Percentiles rank a stretch among this genome's conserved stretches.
These are phyloP conservation scores for Ceratina japonica DNA, from an alignment of 1,140 invertebrate genomes.

Conservation along the genomic window DNA sequence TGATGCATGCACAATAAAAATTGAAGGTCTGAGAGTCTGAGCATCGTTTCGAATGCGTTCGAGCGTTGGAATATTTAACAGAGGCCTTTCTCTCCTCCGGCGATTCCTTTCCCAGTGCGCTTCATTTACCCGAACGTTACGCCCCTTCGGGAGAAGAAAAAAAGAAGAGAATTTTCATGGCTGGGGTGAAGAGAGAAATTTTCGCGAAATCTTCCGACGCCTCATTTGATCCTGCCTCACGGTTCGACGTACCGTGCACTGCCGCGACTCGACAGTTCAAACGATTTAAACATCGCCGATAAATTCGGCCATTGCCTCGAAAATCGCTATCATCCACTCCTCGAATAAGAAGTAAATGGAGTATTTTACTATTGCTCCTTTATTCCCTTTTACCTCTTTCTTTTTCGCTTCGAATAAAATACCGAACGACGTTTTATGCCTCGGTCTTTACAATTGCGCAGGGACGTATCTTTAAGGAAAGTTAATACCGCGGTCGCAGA, in stretches of 20 bases:
- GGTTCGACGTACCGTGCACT: conserved; percentile 48
- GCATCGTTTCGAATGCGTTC: conserved; percentile 50
- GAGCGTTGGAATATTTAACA: conserved; percentile 62
- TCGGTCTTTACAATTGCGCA: too few relatives aligned
- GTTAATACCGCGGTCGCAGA: background rate
- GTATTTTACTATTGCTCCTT: background rate
- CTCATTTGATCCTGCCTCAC: conserved; percentile 64
- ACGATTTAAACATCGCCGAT: conserved; percentile 56
- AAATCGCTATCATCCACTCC: conserved; percentile 30
- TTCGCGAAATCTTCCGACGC: conserved; percentile 65
- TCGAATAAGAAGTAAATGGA: background rate
- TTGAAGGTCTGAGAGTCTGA: conserved; percentile 34
- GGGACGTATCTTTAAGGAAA: too few relatives aligned
- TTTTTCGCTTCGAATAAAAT: too few relatives aligned
- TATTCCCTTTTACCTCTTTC: background rate
- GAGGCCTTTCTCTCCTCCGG: conserved; percentile 45
- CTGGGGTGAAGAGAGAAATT: conserved; percentile 56
- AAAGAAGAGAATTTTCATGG: conserved; percentile 45
- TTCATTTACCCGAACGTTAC: conserved; percentile 65
- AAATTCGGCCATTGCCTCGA: conserved; percentile 51
- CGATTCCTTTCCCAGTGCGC: conserved; percentile 63
- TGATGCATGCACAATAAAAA: conserved; percentile 7
- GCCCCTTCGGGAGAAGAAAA: conserved; percentile 37
- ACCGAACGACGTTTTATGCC: too few relatives aligned
- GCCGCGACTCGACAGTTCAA: conserved; percentile 35